Percentiles rank a stretch among this genome's conserved stretches.
phyloP scores from a whole-genome alignment of 2,113 vertebrate species.

The Eulemur macaco region DNA sequence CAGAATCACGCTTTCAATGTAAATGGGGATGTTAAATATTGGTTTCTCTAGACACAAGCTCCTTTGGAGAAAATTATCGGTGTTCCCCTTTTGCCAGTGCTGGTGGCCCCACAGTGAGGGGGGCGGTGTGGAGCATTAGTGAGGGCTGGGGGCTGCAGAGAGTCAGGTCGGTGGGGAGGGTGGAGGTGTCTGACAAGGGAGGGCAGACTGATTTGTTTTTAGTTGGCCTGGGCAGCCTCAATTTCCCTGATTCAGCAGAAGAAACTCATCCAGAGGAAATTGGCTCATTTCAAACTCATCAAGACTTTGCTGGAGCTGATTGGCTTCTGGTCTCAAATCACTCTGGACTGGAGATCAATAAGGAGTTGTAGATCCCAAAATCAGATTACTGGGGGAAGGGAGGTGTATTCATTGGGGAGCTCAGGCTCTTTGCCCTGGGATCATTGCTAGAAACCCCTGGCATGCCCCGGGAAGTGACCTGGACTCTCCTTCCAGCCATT shows the following conservation, averaged over 20 bases:
- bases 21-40: slow-evolving; percentile 82
- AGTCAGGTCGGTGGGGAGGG: not conserved
- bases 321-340: slow-evolving; percentile 36
- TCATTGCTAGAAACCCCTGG: not conserved
- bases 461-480: not conserved
- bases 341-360: slow-evolving; percentile 8
- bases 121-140: not conserved
- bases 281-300: not conserved
- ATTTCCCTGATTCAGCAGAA: not conserved
- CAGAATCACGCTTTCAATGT: slow-evolving; percentile 81
- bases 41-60: slow-evolving; percentile 73
- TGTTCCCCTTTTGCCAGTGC: slow-evolving; percentile 47
- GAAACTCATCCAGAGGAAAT: not conserved
- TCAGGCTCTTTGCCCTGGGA: not conserved
- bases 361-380: not conserved
- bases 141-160: not conserved
- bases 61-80: slow-evolving; percentile 74
- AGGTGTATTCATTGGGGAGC: not conserved
- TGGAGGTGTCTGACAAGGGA: not conserved
- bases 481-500: not conserved
- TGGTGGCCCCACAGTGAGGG: not conserved
- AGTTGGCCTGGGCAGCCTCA: not conserved
- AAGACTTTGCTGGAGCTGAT: not conserved
- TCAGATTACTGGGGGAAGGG: not conserved
- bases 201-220: not conserved